These are phyloP conservation scores for Trichopoda pennipes DNA, from an alignment of 2,888 invertebrate species.

Conservation along the genomic window DNA sequence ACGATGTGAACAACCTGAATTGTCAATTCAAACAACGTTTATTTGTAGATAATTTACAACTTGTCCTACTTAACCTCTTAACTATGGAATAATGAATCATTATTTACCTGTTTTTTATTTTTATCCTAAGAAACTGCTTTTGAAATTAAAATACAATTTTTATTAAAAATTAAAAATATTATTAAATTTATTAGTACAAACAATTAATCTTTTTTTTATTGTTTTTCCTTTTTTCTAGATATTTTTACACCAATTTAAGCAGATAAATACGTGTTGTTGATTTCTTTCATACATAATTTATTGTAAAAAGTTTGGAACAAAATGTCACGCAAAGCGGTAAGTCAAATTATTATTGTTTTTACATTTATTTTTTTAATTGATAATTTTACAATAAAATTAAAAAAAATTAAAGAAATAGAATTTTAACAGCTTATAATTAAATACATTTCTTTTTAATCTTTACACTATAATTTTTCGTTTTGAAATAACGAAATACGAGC, in stretches of 20 bases:
- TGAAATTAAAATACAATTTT: background rate
- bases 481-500: no score
- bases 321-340: constrained; percentile 86
- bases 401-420: no score
- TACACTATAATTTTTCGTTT: no score
- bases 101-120: constrained; percentile 12
- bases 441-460: no score
- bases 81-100: constrained; percentile 3
- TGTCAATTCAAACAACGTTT: constrained; percentile 21
- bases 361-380: no score
- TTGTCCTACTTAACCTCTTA: constrained; percentile 35
- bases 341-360: constrained; percentile 73
- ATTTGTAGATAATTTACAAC: constrained; percentile 29
- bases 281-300: constrained; percentile 53
- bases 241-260: constrained; percentile 58
- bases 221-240: constrained; percentile 63
- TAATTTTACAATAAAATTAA: no score
- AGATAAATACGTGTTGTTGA: constrained; percentile 56
- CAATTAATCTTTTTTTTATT: constrained; percentile 33
- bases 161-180: no score
- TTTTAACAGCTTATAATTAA: no score
- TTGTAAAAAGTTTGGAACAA: constrained; percentile 70
- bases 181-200: no score
- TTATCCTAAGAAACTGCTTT: background rate
- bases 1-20: constrained; percentile 15